These are phyloP conservation scores for Drosophila guanche DNA, from an alignment of 1,140 invertebrate genomes.

Conservation along the genomic window DNA sequence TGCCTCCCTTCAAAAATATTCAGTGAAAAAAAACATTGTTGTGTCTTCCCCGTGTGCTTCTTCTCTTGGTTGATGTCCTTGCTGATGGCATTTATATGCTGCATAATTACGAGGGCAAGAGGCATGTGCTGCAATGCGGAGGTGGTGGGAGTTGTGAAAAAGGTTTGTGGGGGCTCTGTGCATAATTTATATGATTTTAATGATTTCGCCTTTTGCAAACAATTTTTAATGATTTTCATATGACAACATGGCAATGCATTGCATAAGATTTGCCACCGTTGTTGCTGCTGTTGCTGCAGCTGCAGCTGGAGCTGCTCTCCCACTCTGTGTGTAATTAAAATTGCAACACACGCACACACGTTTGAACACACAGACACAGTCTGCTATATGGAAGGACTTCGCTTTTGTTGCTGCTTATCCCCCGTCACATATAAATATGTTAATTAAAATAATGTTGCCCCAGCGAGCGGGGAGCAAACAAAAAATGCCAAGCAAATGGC, in stretches of 20 bases:
- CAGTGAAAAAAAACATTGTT: constrained; percentile 68
- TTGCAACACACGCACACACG: constrained; percentile 59
- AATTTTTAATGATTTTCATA: constrained; percentile 76
- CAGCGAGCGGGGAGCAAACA: constrained; percentile 38
- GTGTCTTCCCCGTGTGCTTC: constrained; percentile 8
- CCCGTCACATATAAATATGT: constrained; percentile 68
- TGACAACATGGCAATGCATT: constrained; percentile 56
- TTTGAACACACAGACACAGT: background rate
- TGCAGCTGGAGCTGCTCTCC: background rate
- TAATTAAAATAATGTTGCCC: constrained; percentile 82
- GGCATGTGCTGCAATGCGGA: constrained; percentile 19
- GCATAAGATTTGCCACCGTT: constrained; percentile 19
- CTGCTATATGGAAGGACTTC: constrained; percentile 24
- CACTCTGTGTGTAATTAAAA: constrained; percentile 73
- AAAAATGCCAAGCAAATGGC: constrained; percentile 74
- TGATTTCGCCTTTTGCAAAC: constrained; percentile 71
- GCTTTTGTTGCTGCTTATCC: constrained; percentile 53
- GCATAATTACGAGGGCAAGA: constrained; percentile 52
- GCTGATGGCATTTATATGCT: constrained; percentile 60
- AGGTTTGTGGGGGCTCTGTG: constrained; percentile 20
- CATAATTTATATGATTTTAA: constrained; percentile 82
- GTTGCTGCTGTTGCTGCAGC: constrained; percentile 22
- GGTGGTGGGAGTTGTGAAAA: background rate
- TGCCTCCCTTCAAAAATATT: constrained; percentile 35
- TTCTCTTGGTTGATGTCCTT: constrained; percentile 23